Conservation (phyloP, 2,113 vertebrate species). For the Dipodomys ordii region DNA sequence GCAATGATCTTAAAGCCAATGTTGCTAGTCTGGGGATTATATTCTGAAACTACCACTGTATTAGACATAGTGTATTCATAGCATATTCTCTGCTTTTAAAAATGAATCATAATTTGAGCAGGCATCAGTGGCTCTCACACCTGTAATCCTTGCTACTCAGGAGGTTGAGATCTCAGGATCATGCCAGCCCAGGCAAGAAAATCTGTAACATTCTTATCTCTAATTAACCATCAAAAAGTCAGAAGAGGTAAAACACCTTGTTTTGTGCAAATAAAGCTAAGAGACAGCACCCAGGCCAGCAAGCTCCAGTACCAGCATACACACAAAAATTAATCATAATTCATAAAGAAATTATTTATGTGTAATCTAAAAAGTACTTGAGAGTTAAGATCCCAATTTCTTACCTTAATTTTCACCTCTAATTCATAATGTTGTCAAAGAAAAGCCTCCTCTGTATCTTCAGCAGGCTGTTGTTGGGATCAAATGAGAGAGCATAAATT, state of each 20-base stretch:
- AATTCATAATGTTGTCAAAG: background rate
- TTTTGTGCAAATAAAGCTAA: too few relatives aligned
- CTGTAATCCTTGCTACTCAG: too few relatives aligned
- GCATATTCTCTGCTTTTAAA: background rate
- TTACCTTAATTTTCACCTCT: background rate
- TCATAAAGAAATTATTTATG: background rate
- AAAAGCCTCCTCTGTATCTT: background rate
- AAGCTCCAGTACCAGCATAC: too few relatives aligned
- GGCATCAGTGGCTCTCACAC: too few relatives aligned
- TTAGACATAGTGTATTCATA: background rate
- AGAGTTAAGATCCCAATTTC: background rate
- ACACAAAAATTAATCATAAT: background rate
- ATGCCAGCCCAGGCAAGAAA: too few relatives aligned
- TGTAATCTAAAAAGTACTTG: background rate
- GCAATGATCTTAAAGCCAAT: background rate
- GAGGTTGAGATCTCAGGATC: too few relatives aligned
- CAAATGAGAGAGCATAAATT: background rate
- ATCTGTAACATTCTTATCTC: too few relatives aligned
- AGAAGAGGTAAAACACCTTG: too few relatives aligned
- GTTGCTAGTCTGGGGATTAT: background rate
- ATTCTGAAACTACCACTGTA: fast-evolving
- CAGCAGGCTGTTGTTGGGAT: background rate
- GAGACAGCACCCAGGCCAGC: too few relatives aligned
- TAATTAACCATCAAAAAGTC: too few relatives aligned
- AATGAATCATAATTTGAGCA: background rate